These are phyloP conservation scores for Encarsia formosa DNA, from an alignment of 2,888 invertebrate species.

Conservation along the genomic window DNA sequence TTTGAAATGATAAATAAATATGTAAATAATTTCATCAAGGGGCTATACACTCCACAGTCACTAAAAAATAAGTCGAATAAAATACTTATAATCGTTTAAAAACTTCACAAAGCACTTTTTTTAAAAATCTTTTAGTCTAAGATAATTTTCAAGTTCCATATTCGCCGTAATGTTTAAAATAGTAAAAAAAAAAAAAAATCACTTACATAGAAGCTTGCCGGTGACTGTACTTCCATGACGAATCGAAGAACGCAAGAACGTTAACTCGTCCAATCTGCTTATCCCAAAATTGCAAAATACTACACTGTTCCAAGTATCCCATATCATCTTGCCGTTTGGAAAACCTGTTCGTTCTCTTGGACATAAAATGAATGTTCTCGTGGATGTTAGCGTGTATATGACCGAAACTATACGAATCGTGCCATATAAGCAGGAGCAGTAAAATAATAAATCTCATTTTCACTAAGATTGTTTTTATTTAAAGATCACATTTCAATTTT, in stretches of 20 bases:
- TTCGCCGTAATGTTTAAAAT: too few species aligned
- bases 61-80: too few species aligned
- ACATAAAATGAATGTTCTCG: neutral
- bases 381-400: neutral
- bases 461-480: too few species aligned
- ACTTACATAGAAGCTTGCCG: conserved; percentile 45
- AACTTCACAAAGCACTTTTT: too few species aligned
- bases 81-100: too few species aligned
- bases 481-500: too few species aligned
- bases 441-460: neutral
- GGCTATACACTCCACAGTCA: too few species aligned
- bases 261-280: conserved; percentile 37
- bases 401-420: neutral
- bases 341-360: conserved; percentile 1
- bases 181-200: too few species aligned
- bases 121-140: too few species aligned
- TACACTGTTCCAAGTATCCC: conserved; percentile 38
- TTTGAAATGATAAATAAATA: too few species aligned
- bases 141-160: too few species aligned
- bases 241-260: conserved; percentile 43
- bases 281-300: conserved; percentile 33
- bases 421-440: neutral
- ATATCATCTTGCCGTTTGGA: conserved; percentile 15
- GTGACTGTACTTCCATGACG: conserved; percentile 42
- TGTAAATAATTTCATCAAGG: too few species aligned